phyloP scores from a whole-genome alignment of 2,797 vertebrate species.

The Enteromius unitaeniatus region DNA sequence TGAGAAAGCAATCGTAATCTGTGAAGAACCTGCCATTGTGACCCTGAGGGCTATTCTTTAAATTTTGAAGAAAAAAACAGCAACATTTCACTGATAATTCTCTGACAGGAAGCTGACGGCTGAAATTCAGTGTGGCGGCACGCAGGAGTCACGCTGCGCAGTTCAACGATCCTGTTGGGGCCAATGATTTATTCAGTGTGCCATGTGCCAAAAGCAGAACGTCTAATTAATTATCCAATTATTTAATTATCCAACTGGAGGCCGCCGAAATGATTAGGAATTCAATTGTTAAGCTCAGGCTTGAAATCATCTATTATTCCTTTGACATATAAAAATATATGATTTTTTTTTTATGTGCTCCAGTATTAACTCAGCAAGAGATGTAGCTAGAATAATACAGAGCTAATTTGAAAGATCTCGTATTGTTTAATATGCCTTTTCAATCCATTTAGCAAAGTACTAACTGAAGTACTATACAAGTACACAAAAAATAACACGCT shows the following conservation, averaged over 20 bases:
- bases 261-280: slow-evolving; percentile 68
- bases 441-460: not conserved
- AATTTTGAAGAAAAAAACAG: not conserved
- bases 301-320: slow-evolving; percentile 2
- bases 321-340: slow-evolving; percentile 16
- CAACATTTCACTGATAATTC: not conserved
- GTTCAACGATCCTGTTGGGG: slow-evolving; percentile 40
- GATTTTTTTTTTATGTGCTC: not conserved
- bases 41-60: slow-evolving; percentile 7
- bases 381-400: not conserved
- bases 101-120: slow-evolving; percentile 35
- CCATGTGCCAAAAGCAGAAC: slow-evolving; percentile 48
- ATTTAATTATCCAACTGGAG: slow-evolving; percentile 72
- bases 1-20: slow-evolving; percentile 25
- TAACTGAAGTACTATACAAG: not conserved
- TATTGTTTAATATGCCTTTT: not conserved
- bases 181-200: slow-evolving; percentile 48
- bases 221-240: slow-evolving; percentile 70
- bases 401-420: not conserved
- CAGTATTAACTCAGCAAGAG: not conserved
- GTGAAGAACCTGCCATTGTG: slow-evolving; percentile 6
- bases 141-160: slow-evolving; percentile 19
- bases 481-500: not conserved
- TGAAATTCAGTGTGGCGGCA: slow-evolving; percentile 22
- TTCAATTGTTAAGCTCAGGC: slow-evolving; percentile 21